A percentile compares a stretch with the other conserved stretches of the same genome.
phyloP scores from a whole-genome alignment of 2,113 vertebrate species.

The Carassius gibelio region DNA sequence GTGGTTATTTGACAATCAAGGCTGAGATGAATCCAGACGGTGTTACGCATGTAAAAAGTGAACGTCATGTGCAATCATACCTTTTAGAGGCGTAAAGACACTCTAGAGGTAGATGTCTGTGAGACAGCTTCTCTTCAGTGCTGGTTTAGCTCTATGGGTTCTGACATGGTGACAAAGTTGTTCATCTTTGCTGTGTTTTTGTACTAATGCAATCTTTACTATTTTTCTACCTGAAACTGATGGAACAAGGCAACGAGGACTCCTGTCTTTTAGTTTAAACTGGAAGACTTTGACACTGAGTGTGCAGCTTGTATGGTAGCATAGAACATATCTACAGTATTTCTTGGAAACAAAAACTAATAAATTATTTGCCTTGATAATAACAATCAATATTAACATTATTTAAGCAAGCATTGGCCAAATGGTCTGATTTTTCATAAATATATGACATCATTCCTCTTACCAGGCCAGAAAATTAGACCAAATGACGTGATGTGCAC shows the following conservation, averaged over 20 bases:
- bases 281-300: background rate
- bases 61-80: constrained; percentile 67
- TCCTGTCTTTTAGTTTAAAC: constrained; percentile 30
- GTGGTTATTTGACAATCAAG: constrained; percentile 74
- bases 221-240: constrained; percentile 50
- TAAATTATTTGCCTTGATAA: background rate
- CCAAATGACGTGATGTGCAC: no score
- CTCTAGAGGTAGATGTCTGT: constrained; percentile 45
- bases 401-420: background rate
- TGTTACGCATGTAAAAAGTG: constrained; percentile 61
- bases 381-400: background rate
- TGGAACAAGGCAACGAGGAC: constrained; percentile 41
- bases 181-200: constrained; percentile 29
- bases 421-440: background rate
- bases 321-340: background rate
- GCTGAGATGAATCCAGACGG: constrained; percentile 56
- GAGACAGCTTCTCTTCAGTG: constrained; percentile 34
- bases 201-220: constrained; percentile 42
- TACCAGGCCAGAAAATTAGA: background rate
- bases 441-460: background rate
- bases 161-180: constrained; percentile 49
- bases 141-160: constrained; percentile 43
- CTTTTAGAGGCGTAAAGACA: constrained; percentile 38
- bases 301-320: background rate
- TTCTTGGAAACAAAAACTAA: background rate